Base-by-base conservation (phyloP, 2,888 invertebrate genomes). In the Camponotus fellah region DNA sequence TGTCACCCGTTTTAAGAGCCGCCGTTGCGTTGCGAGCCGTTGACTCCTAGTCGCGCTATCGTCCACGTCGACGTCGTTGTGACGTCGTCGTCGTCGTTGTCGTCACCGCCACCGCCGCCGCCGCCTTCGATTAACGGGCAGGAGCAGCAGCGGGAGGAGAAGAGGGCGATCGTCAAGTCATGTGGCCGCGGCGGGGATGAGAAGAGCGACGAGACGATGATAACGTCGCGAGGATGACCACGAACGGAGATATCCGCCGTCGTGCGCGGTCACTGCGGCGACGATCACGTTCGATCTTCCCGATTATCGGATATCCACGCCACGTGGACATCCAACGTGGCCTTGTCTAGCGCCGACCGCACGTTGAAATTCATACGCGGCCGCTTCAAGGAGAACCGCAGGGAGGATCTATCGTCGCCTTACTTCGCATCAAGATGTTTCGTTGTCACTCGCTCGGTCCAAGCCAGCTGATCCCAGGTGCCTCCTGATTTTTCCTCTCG, bases 81-180 rank as follows among this genome's bases (percentile, higher is more conserved):
- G 85, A 80, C 82, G 68, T 82, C 80, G 64, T 46, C 60, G 68
- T 82, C 17, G 49, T 53, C 53, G 87, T 84, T 81, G 82, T 83
- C 83, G 84, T 86, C 68, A 84, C 86, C 80, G 83, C 84, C 85
- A 81, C 85, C 80, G 88, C 79, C 90, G 85, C 84, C 83, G 49
- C 76, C 79, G 82, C 62, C 83, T 74, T 88, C 88, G 66, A 79
- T 85, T 68, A 88, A 88, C 88, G 87, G 69, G 79, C 53, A 77
- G 77, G 82, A 87, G 89, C 87, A 89, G 80, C 85, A 86, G 86
- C 86, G 86, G 88, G 71, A 79, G 83, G 82, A 85, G 84, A 69
- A 71, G 5, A 37, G 76, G 88, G 89, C 86, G 84, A 80, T 84
- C 89, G 89, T 89, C 89, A 89, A 88, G 89, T 89, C 88, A 88